Base-by-base conservation (phyloP, 2,888 invertebrate species). In the Polydrusus cervinus region DNA sequence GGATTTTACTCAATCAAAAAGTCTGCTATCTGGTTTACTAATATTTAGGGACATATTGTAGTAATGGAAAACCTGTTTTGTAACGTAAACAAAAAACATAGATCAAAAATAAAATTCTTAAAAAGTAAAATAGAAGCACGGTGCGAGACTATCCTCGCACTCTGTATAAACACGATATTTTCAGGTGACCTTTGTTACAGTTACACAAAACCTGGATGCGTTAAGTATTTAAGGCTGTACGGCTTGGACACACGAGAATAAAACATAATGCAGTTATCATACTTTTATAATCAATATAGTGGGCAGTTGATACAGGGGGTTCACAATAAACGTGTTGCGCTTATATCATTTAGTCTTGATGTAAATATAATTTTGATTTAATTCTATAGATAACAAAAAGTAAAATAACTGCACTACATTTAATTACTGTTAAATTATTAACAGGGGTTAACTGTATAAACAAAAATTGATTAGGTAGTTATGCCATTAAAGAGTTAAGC, bases 401-500 rank as follows among this genome's bases (percentile, higher is more conserved):
- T 18, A 45, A 57, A 55, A 66, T 66, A 65, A 57, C 65, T 57
- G 55, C 71, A 71, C 20, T 57, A 45, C 57, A 68, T 47, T 47
- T 18, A 14, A 71, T 14, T 25, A 62, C 49, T 45, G 62, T 65
- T 57, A 65, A 14, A 43, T 16, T 71, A 71, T 71, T 71, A 71
- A 64, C 57, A 60, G 51, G 11, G 60, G 72, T 73, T 73, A 73
- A 72, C 30, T 66, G 47, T 65, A 60, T 66, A 60, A 51, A 67
- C 67, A 67, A 67, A 66, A 66, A 55, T 71, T 60, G 60, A 68
- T 49, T 34, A 40, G 55, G 47, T 45, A 38, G 66, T 60, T 47
- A 67, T 49, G 66, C 45, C 47, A 68, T 69, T 68, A 68, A 64
- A 45, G 14, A 64, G 74, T 67, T 74, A 68, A 74, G 64, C 65